Evolutionary conservation across 2,888 invertebrate species (phyloP).

Genomic region (Acrobasis repandana): DNA sequence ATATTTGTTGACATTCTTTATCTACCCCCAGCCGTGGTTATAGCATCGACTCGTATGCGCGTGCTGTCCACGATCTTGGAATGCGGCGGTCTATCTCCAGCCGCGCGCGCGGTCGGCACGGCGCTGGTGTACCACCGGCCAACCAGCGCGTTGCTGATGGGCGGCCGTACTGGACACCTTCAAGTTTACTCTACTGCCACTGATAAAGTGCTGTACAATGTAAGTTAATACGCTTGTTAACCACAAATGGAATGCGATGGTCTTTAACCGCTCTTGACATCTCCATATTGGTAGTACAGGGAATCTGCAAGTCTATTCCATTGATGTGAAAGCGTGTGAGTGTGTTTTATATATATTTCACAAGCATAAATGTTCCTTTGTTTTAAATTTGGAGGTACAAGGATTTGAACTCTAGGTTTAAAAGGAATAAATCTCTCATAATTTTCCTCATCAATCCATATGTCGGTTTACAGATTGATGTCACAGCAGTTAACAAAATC

Average conservation of each 20-base stretch:
- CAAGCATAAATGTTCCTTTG: too few relatives aligned
- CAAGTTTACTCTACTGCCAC: conserved; percentile 70
- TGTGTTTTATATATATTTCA: too few relatives aligned
- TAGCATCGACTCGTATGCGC: conserved; percentile 64
- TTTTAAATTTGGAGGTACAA: too few relatives aligned
- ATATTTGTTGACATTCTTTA: too few relatives aligned
- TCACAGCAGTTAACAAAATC: conserved; percentile 69
- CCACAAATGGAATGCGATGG: too few relatives aligned
- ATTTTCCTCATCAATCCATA: background rate
- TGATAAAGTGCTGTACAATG: conserved; percentile 75
- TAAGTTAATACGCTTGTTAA: conserved; percentile 42
- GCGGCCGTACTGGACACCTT: conserved; percentile 69
- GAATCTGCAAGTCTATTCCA: background rate
- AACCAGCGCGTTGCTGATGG: conserved; percentile 60
- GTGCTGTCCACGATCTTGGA: conserved; percentile 68
- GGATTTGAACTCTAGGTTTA: too few relatives aligned
- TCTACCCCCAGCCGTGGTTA: conserved; percentile 59
- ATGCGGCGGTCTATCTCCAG: conserved; percentile 70
- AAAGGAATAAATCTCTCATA: too few relatives aligned
- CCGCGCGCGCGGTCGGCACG: conserved; percentile 55
- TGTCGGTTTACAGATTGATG: conserved; percentile 63
- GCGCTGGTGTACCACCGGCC: conserved; percentile 57
- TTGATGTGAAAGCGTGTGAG: too few relatives aligned
- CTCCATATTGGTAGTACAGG: background rate
- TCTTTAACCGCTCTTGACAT: background rate